Evolutionary conservation across 1,140 invertebrate genomes (phyloP).

Genomic region (Neodiprion fabricii): DNA sequence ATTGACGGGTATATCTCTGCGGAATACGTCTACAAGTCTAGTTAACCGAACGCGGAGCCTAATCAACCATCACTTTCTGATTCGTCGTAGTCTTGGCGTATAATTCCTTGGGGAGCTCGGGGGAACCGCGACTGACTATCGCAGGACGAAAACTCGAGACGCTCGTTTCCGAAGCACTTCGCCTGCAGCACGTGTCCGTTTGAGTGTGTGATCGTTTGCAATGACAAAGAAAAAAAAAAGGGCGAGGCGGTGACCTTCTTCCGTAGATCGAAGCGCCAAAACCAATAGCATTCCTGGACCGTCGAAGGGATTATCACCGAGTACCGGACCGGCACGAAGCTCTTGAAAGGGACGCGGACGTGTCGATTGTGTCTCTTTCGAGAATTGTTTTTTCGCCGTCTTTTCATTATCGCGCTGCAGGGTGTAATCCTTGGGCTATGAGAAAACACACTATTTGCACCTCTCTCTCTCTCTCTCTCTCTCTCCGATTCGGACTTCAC

Average conservation of each 20-base stretch:
- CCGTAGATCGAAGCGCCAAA: not conserved
- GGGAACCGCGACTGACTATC: no score
- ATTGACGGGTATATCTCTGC: no score
- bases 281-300: not conserved
- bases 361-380: not conserved
- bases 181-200: no score
- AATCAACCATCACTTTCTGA: no score
- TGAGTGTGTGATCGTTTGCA: not conserved
- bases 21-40: no score
- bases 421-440: not conserved
- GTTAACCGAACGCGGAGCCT: no score
- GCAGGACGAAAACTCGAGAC: not conserved
- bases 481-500: not conserved
- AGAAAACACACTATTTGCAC: not conserved
- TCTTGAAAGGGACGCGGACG: not conserved
- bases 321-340: not conserved
- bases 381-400: not conserved
- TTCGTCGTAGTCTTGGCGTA: no score
- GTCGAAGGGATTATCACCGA: not conserved
- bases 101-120: no score
- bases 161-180: not conserved
- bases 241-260: not conserved
- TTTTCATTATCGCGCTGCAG: not conserved
- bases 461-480: not conserved
- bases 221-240: not conserved